A percentile compares a stretch with the other conserved stretches of the same genome.
phyloP scores from a whole-genome alignment of 2,797 vertebrate species.

The Aratinga solstitialis region DNA sequence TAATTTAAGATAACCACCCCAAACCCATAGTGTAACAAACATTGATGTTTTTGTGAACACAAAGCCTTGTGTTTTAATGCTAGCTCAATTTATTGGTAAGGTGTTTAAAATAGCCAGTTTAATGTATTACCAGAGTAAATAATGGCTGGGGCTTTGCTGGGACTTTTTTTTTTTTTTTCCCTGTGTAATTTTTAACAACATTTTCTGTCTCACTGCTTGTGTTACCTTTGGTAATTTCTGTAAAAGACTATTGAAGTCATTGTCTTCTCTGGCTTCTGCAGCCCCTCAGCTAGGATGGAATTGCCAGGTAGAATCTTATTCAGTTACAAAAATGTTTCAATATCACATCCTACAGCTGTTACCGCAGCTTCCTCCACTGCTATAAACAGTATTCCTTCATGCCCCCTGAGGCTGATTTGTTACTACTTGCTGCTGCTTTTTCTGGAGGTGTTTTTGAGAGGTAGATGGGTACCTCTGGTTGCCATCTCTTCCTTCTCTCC shows the following conservation, averaged over 20 bases:
- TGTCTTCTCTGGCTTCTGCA: neutral
- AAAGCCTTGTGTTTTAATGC: neutral
- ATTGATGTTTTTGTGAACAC: neutral
- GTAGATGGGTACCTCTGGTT: neutral
- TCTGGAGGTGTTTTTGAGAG: neutral
- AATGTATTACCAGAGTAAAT: neutral
- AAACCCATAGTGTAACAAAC: neutral
- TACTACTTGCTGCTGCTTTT: neutral
- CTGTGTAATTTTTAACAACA: neutral
- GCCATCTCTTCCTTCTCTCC: neutral
- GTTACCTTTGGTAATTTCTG: neutral
- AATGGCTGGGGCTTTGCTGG: neutral
- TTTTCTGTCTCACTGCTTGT: neutral
- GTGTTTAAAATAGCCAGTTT: neutral
- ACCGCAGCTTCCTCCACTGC: neutral
- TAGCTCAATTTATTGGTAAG: neutral
- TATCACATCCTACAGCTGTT: neutral
- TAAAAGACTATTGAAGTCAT: neutral
- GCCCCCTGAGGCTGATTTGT: neutral
- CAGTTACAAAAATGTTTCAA: neutral
- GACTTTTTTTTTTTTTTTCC: neutral
- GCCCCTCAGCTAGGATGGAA: neutral
- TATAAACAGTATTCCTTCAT: neutral
- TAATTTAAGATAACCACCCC: fast-evolving
- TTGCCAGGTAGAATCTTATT: neutral